Evolutionary conservation across 2,888 invertebrate genomes (phyloP), one percentile per base, ranked within the genome.

Genomic region (Microctonus hyperodae): DNA sequence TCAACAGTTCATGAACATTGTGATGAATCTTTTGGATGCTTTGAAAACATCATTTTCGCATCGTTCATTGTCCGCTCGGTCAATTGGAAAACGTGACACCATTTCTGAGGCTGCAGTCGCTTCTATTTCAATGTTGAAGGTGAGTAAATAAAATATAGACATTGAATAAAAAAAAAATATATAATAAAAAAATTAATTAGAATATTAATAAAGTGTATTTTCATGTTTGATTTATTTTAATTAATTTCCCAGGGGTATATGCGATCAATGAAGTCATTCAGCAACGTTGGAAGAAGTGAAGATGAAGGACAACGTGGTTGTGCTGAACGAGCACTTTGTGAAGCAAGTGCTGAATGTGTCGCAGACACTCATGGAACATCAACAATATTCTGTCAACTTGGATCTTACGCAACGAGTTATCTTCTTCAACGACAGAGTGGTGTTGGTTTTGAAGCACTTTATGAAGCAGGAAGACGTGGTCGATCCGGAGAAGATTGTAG

Each of bases 11-110:
- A 93, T 96, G 87, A 94, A 92, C 88, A 94, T 96, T 86, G 93
- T 95, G 64, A 91, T 95, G 81, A 94, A 94, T 84, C 90, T 96
- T 53, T 86, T 96, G 86, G 96, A 96, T 80, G 95, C 96, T 66
- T 86, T 96, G 81, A 95, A 95, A 86, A 95, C 95, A 31, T 95
- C 95, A 40, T 95, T 96, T 88, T 95, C 95, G 33, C 95, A 96
- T 85, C 91, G 96, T 77, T 95, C 95, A 20, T 85, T 95, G 78
- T 88, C 91, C 11, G 95, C 96, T 37, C 89, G 95, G 68, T 93
- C 93, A 62, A 86, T 95, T 78, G 95, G 96, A 75, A 91, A 90
- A 83, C 92, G 93, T 78, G 95, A 95, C 84, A 91, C 93, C n/a
- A 88, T 95, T 73, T 94, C 95, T 76, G 96, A 96, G 81, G 95